A percentile compares a stretch with the other conserved stretches of the same genome.
phyloP scores from a whole-genome alignment of 2,113 vertebrate genomes.

The Craseonycteris thonglongyai region DNA sequence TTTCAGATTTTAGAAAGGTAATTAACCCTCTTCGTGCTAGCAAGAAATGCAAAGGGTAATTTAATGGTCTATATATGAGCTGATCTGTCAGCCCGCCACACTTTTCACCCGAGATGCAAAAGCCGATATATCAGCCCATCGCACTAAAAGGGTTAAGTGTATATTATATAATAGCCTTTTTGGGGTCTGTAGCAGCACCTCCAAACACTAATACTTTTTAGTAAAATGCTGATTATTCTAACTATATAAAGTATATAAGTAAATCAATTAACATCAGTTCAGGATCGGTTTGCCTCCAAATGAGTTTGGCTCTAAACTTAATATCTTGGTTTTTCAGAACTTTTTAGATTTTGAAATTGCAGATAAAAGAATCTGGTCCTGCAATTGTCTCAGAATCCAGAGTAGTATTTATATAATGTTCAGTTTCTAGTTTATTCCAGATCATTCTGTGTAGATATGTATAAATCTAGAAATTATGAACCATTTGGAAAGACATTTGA shows the following conservation, averaged over 20 bases:
- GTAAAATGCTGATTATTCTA: not conserved
- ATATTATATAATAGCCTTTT: not conserved
- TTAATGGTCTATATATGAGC: too few relatives aligned
- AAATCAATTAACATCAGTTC: not conserved
- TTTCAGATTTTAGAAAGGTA: slow-evolving; percentile 8
- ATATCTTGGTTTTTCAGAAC: not conserved
- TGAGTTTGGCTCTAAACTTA: not conserved
- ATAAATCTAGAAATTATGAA: not conserved
- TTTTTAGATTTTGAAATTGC: too few relatives aligned
- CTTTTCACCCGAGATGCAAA: too few relatives aligned
- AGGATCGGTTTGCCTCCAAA: slow-evolving; percentile 11
- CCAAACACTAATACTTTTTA: not conserved
- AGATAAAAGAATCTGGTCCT: not conserved
- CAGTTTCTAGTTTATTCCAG: slow-evolving; percentile 10
- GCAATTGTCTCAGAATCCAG: not conserved
- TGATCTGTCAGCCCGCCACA: too few relatives aligned
- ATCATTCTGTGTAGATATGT: not conserved
- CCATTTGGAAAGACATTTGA: not conserved
- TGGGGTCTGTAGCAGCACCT: not conserved
- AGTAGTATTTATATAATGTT: not conserved
- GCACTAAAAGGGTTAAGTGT: too few relatives aligned
- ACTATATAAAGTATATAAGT: not conserved
- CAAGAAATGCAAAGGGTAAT: too few relatives aligned
- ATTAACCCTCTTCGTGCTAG: too few relatives aligned
- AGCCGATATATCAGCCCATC: too few relatives aligned